phyloP scores from a whole-genome alignment of 2,888 invertebrate species.

The Apantesis nais region DNA sequence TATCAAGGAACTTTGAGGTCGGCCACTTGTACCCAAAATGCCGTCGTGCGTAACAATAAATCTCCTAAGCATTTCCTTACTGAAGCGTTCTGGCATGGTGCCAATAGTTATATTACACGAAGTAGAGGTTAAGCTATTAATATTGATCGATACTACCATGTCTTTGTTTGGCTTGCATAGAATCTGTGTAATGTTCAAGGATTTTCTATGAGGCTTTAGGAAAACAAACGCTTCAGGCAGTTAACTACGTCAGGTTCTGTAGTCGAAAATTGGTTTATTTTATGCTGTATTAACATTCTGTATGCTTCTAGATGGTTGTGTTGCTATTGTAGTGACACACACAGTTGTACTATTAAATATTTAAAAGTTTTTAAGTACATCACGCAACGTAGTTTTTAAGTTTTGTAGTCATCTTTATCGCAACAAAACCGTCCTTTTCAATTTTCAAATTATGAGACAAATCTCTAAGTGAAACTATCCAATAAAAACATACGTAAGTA shows the following conservation, averaged over 20 bases:
- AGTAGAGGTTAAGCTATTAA: constrained; percentile 47
- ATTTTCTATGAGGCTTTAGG: constrained; percentile 2
- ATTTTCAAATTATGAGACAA: too few relatives aligned
- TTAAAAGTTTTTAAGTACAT: too few relatives aligned
- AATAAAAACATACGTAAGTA: too few relatives aligned
- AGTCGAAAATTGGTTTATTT: neutral
- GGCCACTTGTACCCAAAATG: constrained; percentile 44
- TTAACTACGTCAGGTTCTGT: neutral
- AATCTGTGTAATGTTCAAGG: constrained; percentile 15
- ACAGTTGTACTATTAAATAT: too few relatives aligned
- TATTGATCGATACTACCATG: constrained; percentile 44
- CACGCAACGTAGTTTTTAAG: too few relatives aligned
- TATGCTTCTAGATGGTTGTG: too few relatives aligned
- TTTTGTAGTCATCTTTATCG: too few relatives aligned
- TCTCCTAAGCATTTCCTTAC: constrained; percentile 52
- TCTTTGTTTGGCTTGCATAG: constrained; percentile 41
- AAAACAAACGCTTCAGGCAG: constrained; percentile 1
- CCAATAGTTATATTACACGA: constrained; percentile 50
- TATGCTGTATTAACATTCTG: too few relatives aligned
- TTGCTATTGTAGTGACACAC: too few relatives aligned
- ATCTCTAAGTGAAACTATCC: too few relatives aligned
- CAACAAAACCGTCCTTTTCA: too few relatives aligned
- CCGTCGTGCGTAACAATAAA: constrained; percentile 56
- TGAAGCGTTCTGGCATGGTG: constrained; percentile 55
- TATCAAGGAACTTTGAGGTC: constrained; percentile 45